These are phyloP conservation scores for Luperina testacea DNA, from an alignment of 2,888 invertebrate genomes.

Conservation along the genomic window DNA sequence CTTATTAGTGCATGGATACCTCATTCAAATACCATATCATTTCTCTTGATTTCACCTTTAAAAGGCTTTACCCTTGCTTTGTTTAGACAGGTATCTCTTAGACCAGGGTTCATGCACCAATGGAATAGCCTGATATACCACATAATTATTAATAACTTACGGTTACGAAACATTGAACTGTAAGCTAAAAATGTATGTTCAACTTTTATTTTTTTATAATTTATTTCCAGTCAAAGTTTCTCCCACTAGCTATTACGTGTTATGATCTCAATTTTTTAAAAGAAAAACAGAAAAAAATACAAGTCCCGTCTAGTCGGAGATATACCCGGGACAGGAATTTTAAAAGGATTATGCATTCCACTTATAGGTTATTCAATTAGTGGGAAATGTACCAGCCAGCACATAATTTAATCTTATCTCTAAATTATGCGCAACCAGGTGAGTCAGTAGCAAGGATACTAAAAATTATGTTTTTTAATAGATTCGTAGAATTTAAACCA, in stretches of 20 bases:
- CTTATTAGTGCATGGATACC: background rate
- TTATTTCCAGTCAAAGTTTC: background rate
- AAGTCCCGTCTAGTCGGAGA: constrained; percentile 15
- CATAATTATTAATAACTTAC: too few relatives aligned
- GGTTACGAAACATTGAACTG: too few relatives aligned
- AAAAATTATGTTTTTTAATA: constrained; percentile 19
- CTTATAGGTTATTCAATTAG: constrained; percentile 34
- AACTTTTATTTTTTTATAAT: background rate
- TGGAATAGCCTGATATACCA: too few relatives aligned
- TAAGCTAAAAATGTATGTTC: background rate
- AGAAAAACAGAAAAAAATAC: background rate
- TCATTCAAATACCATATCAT: too few relatives aligned
- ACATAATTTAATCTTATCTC: constrained; percentile 47
- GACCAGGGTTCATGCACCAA: too few relatives aligned
- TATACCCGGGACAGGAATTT: constrained; percentile 36
- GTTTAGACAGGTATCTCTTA: too few relatives aligned
- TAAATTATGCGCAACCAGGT: constrained; percentile 30
- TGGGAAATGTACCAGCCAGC: constrained; percentile 40
- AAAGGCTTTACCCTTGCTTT: too few relatives aligned
- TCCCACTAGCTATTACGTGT: background rate
- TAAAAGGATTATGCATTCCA: constrained; percentile 40
- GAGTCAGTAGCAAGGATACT: constrained; percentile 31
- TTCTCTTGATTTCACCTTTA: too few relatives aligned
- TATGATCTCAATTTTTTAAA: background rate
- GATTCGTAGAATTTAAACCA: constrained; percentile 33